Evolutionary conservation across 2,888 invertebrate species (phyloP), one percentile per base, ranked within the genome.

Genomic region (Sphinx pinastri): DNA sequence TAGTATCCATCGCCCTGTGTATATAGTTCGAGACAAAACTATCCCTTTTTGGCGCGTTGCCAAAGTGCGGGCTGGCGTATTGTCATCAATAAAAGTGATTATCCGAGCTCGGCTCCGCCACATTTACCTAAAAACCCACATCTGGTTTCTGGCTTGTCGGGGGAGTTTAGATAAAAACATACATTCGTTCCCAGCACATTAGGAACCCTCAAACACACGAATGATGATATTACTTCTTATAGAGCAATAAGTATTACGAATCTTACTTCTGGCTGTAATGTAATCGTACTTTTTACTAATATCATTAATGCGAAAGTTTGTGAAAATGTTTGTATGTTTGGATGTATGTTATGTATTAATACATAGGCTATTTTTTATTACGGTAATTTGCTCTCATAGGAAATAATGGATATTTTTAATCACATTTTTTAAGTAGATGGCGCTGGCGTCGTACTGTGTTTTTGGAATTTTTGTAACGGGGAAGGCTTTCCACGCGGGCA

Each of bases 71-170:
- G 76, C 79, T 79, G 79, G 84, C 81, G 83, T 86, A 85, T 84
- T 85, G 88, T 87, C 89, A 86, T 89, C 89, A 86, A 89, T 88
- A 88, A 85, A 86, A 85, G 77, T 87, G 88, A 86, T 86, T 85
- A 84, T 80, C 75, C 76, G 73, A 76, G 76, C 78, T 76, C 74
- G 52, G 49, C 79, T 79, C 81, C 81, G 77, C 81, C 80, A 77
- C 82, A 75, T 84, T 82, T 79, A 78, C 81, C 81, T 79, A 80
- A 78, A 82, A 81, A 82, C 77, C 76, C 75, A 78, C 82, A 83
- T 84, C 79, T 84, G 81, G 59, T 68, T 19, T 54, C 54, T 66
- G 57, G 59, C 47, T 68, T 55, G 54, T 67, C 51, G 51, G 11
- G 45, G 8, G 8, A 19, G 19, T 49, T 49, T 68, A 68, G 68